phyloP scores from a whole-genome alignment of 1,140 invertebrate species.

The Doryteuthis pealeii region DNA sequence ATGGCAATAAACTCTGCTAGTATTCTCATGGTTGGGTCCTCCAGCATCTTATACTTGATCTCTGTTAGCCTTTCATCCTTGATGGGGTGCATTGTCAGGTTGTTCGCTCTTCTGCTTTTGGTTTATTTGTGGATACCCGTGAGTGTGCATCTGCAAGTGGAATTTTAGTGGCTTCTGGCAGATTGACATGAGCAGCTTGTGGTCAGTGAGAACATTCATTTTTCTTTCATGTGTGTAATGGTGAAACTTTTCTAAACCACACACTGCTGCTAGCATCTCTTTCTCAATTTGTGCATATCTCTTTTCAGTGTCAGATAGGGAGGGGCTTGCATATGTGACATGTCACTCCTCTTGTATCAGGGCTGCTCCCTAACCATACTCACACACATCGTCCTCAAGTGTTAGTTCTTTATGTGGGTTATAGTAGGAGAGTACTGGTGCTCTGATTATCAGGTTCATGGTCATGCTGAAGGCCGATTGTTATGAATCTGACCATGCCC shows the following conservation, averaged over 20 bases:
- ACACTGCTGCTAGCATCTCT: slow-evolving; percentile 54
- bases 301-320: slow-evolving; percentile 48
- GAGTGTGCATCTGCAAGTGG: slow-evolving; percentile 12
- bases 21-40: not conserved
- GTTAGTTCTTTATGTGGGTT: slow-evolving; percentile 13
- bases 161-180: slow-evolving; percentile 18
- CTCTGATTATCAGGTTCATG: not conserved
- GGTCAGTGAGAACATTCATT: slow-evolving; percentile 27
- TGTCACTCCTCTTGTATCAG: slow-evolving; percentile 58
- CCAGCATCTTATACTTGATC: too few species aligned
- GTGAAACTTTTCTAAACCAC: not conserved
- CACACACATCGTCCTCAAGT: slow-evolving; percentile 51
- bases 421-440: not conserved
- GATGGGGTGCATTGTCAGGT: not conserved
- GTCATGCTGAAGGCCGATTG: not conserved
- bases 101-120: not conserved
- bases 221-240: slow-evolving; percentile 26
- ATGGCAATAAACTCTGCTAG: slow-evolving; percentile 2
- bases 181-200: slow-evolving; percentile 22
- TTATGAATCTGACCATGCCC: too few species aligned
- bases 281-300: slow-evolving; percentile 61
- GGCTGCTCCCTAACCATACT: slow-evolving; percentile 53
- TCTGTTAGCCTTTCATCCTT: too few species aligned
- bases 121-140: slow-evolving; percentile 6
- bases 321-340: slow-evolving; percentile 52